These are phyloP conservation scores for Lobophora halterata DNA, from an alignment of 2,888 invertebrate genomes.

Conservation along the genomic window DNA sequence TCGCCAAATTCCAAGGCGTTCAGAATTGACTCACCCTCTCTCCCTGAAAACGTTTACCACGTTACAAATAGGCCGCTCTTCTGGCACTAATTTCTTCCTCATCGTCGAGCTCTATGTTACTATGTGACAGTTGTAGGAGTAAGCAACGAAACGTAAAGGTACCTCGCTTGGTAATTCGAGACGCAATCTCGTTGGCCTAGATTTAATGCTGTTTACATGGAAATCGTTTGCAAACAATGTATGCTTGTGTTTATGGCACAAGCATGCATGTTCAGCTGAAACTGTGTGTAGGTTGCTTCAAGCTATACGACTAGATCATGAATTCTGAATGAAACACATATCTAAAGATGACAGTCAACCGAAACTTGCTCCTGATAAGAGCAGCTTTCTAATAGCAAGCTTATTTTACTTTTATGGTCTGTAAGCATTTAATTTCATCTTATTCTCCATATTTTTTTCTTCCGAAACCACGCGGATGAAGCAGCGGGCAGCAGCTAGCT, in stretches of 20 bases:
- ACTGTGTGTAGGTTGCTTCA: not conserved
- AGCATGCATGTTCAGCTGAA: slow-evolving; percentile 1
- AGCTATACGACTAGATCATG: too few species aligned
- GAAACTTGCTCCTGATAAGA: too few species aligned
- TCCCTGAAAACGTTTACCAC: slow-evolving; percentile 64
- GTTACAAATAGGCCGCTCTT: slow-evolving; percentile 63
- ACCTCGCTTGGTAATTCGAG: slow-evolving; percentile 19
- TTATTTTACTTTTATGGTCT: too few species aligned
- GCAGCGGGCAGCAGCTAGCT: too few species aligned
- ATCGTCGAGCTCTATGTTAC: slow-evolving; percentile 29
- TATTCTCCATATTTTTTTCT: too few species aligned
- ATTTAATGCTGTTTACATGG: slow-evolving; percentile 15
- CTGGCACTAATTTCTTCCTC: slow-evolving; percentile 44
- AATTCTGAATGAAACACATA: too few species aligned
- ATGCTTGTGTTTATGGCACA: slow-evolving; percentile 8
- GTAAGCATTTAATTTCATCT: too few species aligned
- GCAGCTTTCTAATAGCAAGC: too few species aligned
- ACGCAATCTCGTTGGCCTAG: slow-evolving; percentile 29
- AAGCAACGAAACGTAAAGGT: slow-evolving; percentile 1
- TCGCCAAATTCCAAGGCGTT: slow-evolving; percentile 15
- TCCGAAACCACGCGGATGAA: too few species aligned
- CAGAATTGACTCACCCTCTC: slow-evolving; percentile 56
- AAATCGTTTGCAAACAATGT: slow-evolving; percentile 5
- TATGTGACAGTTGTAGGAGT: slow-evolving; percentile 26
- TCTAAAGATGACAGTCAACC: too few species aligned